Evolutionary conservation across 2,888 invertebrate genomes (phyloP).

Genomic region (Eumacrocentrus americanus): DNA sequence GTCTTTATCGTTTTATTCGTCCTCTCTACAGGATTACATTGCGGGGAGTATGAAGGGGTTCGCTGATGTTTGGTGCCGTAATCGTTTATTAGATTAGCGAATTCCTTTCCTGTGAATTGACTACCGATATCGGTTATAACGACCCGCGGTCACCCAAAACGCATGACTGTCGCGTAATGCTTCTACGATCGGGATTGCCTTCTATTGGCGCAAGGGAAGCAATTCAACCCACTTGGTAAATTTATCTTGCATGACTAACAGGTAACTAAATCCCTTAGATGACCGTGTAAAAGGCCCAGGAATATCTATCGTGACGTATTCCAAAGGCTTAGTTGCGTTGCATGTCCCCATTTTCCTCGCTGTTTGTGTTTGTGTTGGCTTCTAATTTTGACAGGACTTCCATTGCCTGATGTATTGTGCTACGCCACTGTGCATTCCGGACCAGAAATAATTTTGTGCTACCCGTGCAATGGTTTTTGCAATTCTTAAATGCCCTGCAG

Average conservation of each 20-base stretch:
- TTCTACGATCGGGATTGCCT: neutral
- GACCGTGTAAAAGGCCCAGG: neutral
- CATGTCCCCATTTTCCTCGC: conserved; percentile 19
- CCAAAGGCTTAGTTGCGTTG: neutral
- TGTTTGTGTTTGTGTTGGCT: conserved; percentile 15
- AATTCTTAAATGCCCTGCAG: conserved; percentile 35
- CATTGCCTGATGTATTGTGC: conserved; percentile 32
- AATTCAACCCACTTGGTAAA: conserved; percentile 20
- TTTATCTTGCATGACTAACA: conserved; percentile 32
- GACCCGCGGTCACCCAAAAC: conserved; percentile 37
- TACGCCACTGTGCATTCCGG: conserved; percentile 34
- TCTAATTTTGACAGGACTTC: conserved; percentile 29
- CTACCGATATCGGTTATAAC: conserved; percentile 40
- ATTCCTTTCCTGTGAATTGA: conserved; percentile 35
- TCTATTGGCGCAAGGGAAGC: conserved; percentile 8
- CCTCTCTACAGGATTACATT: conserved; percentile 31
- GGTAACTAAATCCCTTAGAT: conserved; percentile 12
- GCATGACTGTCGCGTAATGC: too few relatives aligned
- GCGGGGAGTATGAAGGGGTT: conserved; percentile 28
- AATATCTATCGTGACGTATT: neutral
- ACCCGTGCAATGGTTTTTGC: conserved; percentile 15
- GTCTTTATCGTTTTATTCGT: conserved; percentile 25
- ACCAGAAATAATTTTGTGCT: conserved; percentile 38
- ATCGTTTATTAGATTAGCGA: neutral
- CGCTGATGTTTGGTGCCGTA: conserved; percentile 17